phyloP scores from a whole-genome alignment of 2,113 vertebrate genomes.

The Pelobates fuscus region DNA sequence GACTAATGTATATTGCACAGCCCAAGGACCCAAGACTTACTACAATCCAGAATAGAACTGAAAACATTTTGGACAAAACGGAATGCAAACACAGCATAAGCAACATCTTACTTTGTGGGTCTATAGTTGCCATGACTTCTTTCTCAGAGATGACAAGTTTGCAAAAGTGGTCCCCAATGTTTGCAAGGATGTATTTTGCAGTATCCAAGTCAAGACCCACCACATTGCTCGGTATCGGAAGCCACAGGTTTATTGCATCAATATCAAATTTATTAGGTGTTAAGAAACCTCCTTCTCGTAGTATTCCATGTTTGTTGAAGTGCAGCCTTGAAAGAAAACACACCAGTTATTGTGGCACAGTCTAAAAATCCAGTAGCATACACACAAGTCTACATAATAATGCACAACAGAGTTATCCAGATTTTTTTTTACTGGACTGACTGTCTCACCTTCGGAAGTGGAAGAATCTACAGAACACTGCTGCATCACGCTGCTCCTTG shows the following conservation, averaged over 20 bases:
- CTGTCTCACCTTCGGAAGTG: slow-evolving; percentile 77
- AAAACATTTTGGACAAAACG: no score
- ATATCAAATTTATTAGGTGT: slow-evolving; percentile 74
- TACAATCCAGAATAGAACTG: no score
- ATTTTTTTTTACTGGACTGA: no score
- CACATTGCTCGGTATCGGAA: slow-evolving; percentile 69
- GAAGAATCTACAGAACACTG: slow-evolving; percentile 78
- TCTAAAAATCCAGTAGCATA: no score
- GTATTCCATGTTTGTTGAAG: slow-evolving; percentile 75
- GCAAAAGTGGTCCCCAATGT: slow-evolving; percentile 80
- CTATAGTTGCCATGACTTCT: slow-evolving; percentile 75
- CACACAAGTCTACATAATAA: no score
- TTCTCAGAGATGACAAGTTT: slow-evolving; percentile 79
- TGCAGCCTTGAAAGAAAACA: slow-evolving; percentile 64
- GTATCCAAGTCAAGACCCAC: slow-evolving; percentile 76
- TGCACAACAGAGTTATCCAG: no score
- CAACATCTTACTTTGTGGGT: slow-evolving; percentile 73
- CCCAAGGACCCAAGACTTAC: no score
- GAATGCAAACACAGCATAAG: no score
- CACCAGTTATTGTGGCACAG: no score
- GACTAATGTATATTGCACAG: no score
- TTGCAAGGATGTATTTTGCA: slow-evolving; percentile 77
- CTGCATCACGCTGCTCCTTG: slow-evolving; percentile 72
- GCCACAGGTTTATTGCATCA: slow-evolving; percentile 75
- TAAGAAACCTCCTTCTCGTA: slow-evolving; percentile 76